Conservation (phyloP, 2,888 invertebrate genomes). For the Eudemis profundana region DNA sequence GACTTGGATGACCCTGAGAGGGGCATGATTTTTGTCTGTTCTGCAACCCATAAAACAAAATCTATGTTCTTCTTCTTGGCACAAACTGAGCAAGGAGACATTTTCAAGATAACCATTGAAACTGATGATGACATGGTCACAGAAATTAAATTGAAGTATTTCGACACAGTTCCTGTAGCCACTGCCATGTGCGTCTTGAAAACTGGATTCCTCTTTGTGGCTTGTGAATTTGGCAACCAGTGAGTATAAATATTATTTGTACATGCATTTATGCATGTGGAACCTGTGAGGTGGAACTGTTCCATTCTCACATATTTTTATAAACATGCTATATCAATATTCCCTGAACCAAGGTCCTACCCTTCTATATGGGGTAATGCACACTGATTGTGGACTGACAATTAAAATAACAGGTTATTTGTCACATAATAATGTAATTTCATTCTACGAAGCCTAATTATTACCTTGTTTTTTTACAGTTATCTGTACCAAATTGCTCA, state of each 20-base stretch:
- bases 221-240: constrained; percentile 99
- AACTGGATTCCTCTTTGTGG: constrained; percentile 99
- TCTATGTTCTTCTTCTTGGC: constrained; percentile 99
- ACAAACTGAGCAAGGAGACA: constrained; percentile 96
- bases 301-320: constrained; percentile 59
- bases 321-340: constrained; percentile 74
- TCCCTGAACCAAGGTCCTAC: constrained; percentile 88
- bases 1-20: constrained; percentile 99
- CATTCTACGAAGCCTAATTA: background rate
- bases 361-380: constrained; percentile 80
- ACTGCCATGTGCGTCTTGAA: constrained; percentile 98
- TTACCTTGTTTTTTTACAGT: constrained; percentile 81
- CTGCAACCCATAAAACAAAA: constrained; percentile 99
- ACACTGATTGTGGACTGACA: constrained; percentile 86
- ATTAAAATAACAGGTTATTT: background rate
- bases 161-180: constrained; percentile 99
- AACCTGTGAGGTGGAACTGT: constrained; percentile 59
- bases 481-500: constrained; percentile 99
- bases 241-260: constrained; percentile 85
- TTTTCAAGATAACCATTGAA: constrained; percentile 98
- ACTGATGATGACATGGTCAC: constrained; percentile 99
- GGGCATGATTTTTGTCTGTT: constrained; percentile 99
- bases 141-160: constrained; percentile 99
- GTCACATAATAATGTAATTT: background rate
- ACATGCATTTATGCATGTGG: constrained; percentile 54